phyloP scores from a whole-genome alignment of 2,888 invertebrate genomes.

The Norana najaformis region DNA sequence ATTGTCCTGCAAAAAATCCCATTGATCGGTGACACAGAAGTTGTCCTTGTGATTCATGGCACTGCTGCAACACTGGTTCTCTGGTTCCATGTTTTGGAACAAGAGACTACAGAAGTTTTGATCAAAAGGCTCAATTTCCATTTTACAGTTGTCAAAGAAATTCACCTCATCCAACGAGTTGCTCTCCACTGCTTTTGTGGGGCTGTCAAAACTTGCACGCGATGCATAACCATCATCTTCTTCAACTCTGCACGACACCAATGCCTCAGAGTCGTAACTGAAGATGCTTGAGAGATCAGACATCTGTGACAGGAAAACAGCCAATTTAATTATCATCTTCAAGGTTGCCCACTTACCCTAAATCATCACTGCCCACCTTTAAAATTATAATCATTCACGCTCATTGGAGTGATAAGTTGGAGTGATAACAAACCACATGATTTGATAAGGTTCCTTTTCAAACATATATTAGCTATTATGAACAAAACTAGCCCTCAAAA shows the following conservation, averaged over 20 bases:
- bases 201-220: background rate
- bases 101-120: background rate
- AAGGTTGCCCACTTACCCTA: background rate
- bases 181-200: background rate
- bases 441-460: background rate
- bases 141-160: background rate
- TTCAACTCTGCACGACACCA: constrained; percentile 10
- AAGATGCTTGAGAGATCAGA: background rate
- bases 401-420: background rate
- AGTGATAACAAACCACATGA: background rate
- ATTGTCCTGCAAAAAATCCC: background rate
- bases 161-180: background rate
- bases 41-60: background rate
- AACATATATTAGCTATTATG: background rate
- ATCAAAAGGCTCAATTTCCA: background rate
- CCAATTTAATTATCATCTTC: background rate
- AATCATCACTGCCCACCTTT: background rate
- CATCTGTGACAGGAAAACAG: background rate
- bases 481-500: background rate
- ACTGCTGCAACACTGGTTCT: background rate
- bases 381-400: background rate
- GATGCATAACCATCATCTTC: constrained; percentile 19
- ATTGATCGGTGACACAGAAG: background rate
- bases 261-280: background rate
- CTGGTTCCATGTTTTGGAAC: background rate